Conservation (phyloP, 2,797 vertebrate species). For the Phalanger gymnotis region DNA sequence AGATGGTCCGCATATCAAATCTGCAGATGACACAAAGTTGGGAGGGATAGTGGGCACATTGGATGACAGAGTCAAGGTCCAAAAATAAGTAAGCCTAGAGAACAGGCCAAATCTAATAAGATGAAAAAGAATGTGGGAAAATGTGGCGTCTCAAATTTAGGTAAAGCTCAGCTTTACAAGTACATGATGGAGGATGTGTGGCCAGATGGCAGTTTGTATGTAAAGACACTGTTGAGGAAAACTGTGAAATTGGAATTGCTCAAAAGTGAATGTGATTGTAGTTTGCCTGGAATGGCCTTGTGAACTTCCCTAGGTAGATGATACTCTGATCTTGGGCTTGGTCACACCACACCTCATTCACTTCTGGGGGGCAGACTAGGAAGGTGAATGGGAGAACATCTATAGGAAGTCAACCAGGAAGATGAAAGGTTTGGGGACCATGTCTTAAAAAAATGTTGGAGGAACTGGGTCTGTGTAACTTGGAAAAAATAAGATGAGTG, state of each 20-base stretch:
- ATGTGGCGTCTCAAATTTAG: neutral
- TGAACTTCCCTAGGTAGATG: neutral
- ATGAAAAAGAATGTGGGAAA: neutral
- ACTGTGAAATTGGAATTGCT: neutral
- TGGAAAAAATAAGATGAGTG: neutral
- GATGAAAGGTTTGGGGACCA: neutral
- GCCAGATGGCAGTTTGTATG: neutral
- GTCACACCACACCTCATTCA: neutral
- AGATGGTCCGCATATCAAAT: neutral
- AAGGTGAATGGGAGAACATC: neutral
- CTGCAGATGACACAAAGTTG: neutral
- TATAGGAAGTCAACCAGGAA: neutral
- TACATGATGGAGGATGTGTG: neutral
- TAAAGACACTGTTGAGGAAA: too few relatives aligned
- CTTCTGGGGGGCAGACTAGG: neutral
- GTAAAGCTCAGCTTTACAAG: neutral
- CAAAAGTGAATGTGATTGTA: neutral
- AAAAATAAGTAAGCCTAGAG: neutral
- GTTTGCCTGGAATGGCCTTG: neutral
- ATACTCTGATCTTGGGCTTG: neutral
- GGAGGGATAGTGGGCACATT: neutral
- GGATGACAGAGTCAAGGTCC: neutral
- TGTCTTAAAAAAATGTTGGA: neutral
- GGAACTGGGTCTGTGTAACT: neutral
- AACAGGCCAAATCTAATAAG: neutral